phyloP scores from a whole-genome alignment of 2,113 vertebrate genomes.

The Podarcis muralis region DNA sequence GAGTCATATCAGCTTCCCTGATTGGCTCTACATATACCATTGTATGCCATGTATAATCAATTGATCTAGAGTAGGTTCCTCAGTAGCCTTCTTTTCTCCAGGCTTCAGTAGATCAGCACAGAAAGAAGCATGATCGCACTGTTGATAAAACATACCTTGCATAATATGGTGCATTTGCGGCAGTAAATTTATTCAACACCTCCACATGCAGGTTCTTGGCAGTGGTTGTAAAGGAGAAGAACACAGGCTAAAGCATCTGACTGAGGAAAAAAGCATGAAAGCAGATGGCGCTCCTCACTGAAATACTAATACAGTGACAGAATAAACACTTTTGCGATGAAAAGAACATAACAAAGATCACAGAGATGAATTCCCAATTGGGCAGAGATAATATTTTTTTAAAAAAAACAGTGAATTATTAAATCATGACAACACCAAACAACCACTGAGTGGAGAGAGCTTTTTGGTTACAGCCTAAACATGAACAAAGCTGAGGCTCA shows the following conservation, averaged over 20 bases:
- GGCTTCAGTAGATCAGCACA: too few species aligned
- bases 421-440: neutral
- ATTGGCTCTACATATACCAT: too few species aligned
- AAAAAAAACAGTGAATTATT: neutral
- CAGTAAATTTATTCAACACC: too few species aligned
- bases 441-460: neutral
- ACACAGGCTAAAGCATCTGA: neutral
- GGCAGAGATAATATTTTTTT: neutral
- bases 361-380: neutral
- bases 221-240: neutral
- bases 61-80: too few species aligned
- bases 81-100: too few species aligned
- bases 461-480: neutral
- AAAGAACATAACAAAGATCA: conserved; percentile 7
- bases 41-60: too few species aligned
- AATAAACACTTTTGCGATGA: neutral
- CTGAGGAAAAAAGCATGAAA: neutral
- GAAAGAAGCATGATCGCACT: too few species aligned
- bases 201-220: neutral
- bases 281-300: neutral
- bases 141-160: too few species aligned
- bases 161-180: too few species aligned
- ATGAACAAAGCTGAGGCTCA: neutral
- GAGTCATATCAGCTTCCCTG: too few species aligned
- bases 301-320: neutral